phyloP scores from a whole-genome alignment of 2,888 invertebrate species.

The Formica aserva region DNA sequence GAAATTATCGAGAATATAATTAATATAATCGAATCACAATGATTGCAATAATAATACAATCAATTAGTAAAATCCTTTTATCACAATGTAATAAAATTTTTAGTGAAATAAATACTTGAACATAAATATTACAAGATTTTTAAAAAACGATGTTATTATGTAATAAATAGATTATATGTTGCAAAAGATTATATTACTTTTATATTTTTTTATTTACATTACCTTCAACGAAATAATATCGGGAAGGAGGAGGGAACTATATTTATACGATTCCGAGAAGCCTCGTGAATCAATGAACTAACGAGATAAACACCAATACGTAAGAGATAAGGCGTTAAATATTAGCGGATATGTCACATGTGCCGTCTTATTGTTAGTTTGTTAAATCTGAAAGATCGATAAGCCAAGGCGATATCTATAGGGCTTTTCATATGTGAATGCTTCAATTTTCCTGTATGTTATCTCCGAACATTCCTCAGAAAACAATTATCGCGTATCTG shows the following conservation, averaged over 20 bases:
- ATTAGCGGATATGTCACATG: conserved; percentile 13
- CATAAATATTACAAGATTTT: not conserved
- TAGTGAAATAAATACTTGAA: not conserved
- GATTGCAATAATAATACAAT: not conserved
- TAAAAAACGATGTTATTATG: not conserved
- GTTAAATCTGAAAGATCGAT: conserved; percentile 25
- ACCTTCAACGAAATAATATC: not conserved
- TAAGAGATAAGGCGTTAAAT: conserved; percentile 33
- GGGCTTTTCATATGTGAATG: conserved; percentile 7
- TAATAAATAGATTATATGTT: not conserved
- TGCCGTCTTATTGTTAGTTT: conserved; percentile 16
- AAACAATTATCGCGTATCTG: conserved; percentile 30
- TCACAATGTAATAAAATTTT: not conserved
- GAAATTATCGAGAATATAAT: not conserved
- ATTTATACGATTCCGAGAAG: not conserved
- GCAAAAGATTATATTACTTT: not conserved
- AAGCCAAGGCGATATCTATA: not conserved
- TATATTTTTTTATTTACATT: not conserved
- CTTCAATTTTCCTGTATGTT: conserved; percentile 24
- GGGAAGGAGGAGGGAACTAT: not conserved
- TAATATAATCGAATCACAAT: not conserved
- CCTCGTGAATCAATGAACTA: conserved; percentile 17
- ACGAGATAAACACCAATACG: conserved; percentile 24
- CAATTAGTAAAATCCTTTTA: not conserved
- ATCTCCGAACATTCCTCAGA: conserved; percentile 8